Base-by-base conservation (phyloP, 1,140 invertebrate genomes). In the Ruditapes philippinarum region DNA sequence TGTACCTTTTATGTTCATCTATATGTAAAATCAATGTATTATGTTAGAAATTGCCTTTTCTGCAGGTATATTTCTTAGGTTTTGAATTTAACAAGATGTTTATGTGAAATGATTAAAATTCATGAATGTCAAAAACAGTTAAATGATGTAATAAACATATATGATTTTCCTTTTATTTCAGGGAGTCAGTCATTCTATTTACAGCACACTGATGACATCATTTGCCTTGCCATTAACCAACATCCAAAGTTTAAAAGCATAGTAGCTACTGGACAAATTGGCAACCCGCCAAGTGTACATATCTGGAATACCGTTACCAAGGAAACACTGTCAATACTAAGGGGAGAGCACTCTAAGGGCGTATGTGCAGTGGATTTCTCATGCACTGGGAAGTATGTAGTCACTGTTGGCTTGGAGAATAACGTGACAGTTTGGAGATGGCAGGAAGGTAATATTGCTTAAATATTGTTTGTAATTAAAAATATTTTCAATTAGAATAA, bases 191-290 rank as follows among this genome's bases (percentile, higher is more conserved):
- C 92, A 62, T 96, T 96, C 90, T 96, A 96, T 84, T 79, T 95
- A 22, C 94, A 95, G 49, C 96, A 96, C 91, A 95, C 94, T 0
- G 95, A 96, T 93, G 96, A 96, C 89, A 96, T 96, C 82, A 95
- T 96, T 38, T 95, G 95, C 82, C 92, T 96, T 42, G 92, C 93
- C n/a, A 92, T 95, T 12, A 96, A 96, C 85, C 92, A 94, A 68
- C 94, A 95, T 88, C 93, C 95, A 9, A 96, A 95, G 86, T 95
- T 94, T 85, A 95, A 94, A 73, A 94, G 94, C 83, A 84, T 95
- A 11, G 93, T 96, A 11, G 95, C 96, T 7, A 94, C 94, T 5
- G 96, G 95, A 9, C 95, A 96, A 91, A 96, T 96, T 83, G 95
- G 96, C 9, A 92, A 91, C 33, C 78, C 87, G 17, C 94, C 95